phyloP scores from a whole-genome alignment of 2,888 invertebrate genomes.

The Microdon myrmicae region DNA sequence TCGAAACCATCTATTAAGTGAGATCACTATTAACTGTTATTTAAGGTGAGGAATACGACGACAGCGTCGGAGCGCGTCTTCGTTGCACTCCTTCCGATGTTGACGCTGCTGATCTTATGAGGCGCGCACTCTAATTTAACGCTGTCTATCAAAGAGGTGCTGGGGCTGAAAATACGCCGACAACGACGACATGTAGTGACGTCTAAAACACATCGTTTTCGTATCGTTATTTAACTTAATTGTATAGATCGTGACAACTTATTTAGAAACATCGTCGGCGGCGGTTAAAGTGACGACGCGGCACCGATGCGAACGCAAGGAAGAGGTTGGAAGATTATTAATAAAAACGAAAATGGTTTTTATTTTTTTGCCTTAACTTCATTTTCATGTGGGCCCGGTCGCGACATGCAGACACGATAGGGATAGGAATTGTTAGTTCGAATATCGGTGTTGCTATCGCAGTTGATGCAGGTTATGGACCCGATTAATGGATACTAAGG shows the following conservation, averaged over 20 bases:
- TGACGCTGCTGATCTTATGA: constrained; percentile 6
- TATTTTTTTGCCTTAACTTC: constrained; percentile 8
- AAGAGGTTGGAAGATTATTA: constrained; percentile 31
- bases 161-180: constrained; percentile 1
- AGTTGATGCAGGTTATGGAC: constrained; percentile 34
- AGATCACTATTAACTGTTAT: constrained; percentile 47
- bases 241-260: constrained; percentile 53
- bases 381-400: constrained; percentile 21
- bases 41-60: constrained; percentile 19
- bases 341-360: constrained; percentile 1
- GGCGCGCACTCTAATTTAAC: constrained; percentile 35
- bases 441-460: constrained; percentile 5
- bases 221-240: constrained; percentile 50
- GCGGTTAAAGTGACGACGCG: neutral
- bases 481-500: constrained; percentile 36
- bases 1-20: constrained; percentile 45
- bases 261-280: constrained; percentile 35
- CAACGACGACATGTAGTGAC: constrained; percentile 37
- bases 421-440: constrained; percentile 13
- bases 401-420: too few relatives aligned
- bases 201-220: constrained; percentile 49
- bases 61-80: constrained; percentile 30
- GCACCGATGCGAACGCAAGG: neutral
- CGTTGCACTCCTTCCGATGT: neutral
- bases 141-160: constrained; percentile 41